Evolutionary conservation across 1,140 invertebrate species (phyloP).

Genomic region (Atta colombica): DNA sequence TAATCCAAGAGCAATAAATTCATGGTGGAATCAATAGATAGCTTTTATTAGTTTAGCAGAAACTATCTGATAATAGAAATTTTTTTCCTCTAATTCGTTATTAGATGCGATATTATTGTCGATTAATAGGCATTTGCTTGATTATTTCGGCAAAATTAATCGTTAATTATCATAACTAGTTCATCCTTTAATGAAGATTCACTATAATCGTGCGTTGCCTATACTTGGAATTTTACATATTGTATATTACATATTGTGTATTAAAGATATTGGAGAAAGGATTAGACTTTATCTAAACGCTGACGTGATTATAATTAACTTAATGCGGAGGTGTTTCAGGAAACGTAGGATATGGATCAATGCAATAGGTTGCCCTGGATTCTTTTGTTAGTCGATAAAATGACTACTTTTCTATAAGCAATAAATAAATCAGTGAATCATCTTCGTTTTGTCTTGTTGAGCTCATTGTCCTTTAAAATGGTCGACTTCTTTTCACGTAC

Average conservation of each 20-base stretch:
- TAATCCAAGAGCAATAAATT: no score
- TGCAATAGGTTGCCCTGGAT: not conserved
- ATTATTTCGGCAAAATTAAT: not conserved
- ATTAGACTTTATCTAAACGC: conserved; percentile 14
- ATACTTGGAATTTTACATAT: conserved; percentile 13
- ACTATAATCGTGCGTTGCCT: not conserved
- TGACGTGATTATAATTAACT: conserved; percentile 46
- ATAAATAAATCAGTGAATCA: not conserved
- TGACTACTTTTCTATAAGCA: not conserved
- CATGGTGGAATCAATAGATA: no score
- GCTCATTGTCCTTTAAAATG: not conserved
- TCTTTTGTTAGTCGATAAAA: not conserved
- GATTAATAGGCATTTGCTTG: not conserved
- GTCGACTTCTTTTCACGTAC: conserved; percentile 8
- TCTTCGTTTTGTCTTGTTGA: not conserved
- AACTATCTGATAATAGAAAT: no score
- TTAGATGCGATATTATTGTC: not conserved
- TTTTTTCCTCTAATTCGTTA: not conserved
- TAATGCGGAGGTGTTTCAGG: conserved; percentile 14
- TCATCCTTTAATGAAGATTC: not conserved
- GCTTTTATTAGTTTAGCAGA: no score
- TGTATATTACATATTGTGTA: conserved; percentile 7
- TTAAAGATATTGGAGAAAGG: conserved; percentile 18
- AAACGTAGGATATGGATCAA: conserved; percentile 31
- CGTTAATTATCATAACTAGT: not conserved